phyloP scores from a whole-genome alignment of 64 coral and sea anemone species.

The Hydrozoanthus tunicans region DNA sequence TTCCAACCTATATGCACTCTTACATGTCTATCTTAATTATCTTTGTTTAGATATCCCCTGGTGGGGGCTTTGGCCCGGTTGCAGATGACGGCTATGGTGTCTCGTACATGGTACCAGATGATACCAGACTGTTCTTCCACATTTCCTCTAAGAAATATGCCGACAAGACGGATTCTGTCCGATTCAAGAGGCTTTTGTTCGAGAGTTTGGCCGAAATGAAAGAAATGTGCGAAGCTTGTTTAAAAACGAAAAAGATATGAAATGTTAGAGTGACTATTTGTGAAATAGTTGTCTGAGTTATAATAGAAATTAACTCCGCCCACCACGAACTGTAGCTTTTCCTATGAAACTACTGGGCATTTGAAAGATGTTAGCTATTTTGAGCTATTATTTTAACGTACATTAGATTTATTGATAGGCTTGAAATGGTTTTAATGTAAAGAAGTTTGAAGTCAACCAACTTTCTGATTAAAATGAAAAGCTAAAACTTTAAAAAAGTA shows the following conservation, averaged over 20 bases:
- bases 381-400: too few relatives aligned
- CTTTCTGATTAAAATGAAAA: too few relatives aligned
- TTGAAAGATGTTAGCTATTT: too few relatives aligned
- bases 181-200: constrained; percentile 72
- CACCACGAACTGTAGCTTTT: too few relatives aligned
- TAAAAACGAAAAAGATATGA: not conserved
- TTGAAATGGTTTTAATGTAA: too few relatives aligned
- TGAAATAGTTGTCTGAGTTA: not conserved
- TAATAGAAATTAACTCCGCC: too few relatives aligned
- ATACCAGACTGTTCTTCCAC: constrained; percentile 92
- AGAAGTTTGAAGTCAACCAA: too few relatives aligned
- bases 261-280: not conserved
- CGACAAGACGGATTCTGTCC: constrained; percentile 58
- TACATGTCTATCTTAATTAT: not conserved
- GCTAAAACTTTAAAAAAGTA: too few relatives aligned
- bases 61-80: constrained; percentile 97
- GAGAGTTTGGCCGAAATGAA: constrained; percentile 85
- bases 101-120: constrained; percentile 98
- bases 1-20: too few relatives aligned
- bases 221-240: constrained; percentile 56
- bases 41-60: constrained; percentile 82
- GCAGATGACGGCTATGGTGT: constrained; percentile 97
- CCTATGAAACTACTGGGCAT: too few relatives aligned
- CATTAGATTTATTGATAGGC: too few relatives aligned
- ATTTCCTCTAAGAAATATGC: constrained; percentile 91